Evolutionary conservation across 53 echinoderm and acorn worm species (phyloP).

Genomic region (Apostichopus leukothele): DNA sequence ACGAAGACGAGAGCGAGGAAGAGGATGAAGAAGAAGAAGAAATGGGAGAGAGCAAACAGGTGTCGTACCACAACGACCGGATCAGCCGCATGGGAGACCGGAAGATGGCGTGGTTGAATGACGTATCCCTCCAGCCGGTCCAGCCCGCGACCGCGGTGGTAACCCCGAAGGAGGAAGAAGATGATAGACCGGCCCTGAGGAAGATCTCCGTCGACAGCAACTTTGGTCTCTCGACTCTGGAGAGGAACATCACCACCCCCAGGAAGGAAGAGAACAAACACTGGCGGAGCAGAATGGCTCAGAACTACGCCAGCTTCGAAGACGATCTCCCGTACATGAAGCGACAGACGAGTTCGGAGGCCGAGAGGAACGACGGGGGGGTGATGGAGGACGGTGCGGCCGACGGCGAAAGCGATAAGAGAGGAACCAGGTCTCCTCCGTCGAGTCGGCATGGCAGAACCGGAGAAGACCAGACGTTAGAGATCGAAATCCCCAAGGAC

Average conservation of each 20-base stretch:
- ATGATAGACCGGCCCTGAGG: neutral
- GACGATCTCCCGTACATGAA: constrained; percentile 58
- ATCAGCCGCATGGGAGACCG: constrained; percentile 62
- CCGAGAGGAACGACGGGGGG: constrained; percentile 13
- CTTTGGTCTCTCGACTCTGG: constrained; percentile 49
- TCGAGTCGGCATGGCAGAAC: neutral
- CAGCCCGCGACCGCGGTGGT: constrained; percentile 60
- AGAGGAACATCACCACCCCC: constrained; percentile 51
- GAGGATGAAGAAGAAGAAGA: constrained; percentile 53
- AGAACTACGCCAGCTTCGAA: constrained; percentile 67
- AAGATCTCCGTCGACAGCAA: constrained; percentile 18
- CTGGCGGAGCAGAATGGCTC: constrained; percentile 61
- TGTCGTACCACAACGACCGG: constrained; percentile 56
- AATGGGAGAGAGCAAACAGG: constrained; percentile 15
- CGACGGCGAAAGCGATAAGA: neutral
- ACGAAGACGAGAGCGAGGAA: constrained; percentile 54
- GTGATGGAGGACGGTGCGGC: neutral
- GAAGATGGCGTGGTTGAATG: constrained; percentile 74
- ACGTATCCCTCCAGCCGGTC: constrained; percentile 74
- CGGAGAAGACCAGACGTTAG: neutral
- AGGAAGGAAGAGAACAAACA: constrained; percentile 50
- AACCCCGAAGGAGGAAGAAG: constrained; percentile 38
- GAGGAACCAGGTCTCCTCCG: neutral
- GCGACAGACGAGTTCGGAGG: constrained; percentile 1
- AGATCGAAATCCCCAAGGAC: neutral